A percentile compares a stretch with the other conserved stretches of the same genome.
Evolutionary conservation across 1,140 invertebrate species (phyloP).

Genomic region (Zeugodacus cucurbitae): DNA sequence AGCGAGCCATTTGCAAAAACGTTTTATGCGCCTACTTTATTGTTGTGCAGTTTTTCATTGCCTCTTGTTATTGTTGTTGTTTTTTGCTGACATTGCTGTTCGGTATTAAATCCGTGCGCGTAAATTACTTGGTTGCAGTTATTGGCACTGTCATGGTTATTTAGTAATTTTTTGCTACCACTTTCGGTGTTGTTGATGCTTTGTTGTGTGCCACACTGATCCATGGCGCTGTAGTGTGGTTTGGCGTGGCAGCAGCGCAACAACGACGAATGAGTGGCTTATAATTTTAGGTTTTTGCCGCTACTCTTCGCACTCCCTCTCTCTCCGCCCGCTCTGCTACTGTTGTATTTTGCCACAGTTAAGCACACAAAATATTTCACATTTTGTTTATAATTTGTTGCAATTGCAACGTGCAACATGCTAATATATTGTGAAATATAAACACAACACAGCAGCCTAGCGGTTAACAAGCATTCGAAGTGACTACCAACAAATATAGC

Average conservation of each 20-base stretch:
- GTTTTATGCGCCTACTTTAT: conserved; percentile 16
- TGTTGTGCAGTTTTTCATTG: neutral
- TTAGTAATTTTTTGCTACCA: neutral
- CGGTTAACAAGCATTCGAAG: neutral
- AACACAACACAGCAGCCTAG: neutral
- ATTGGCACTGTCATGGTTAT: conserved; percentile 23
- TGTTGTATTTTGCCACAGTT: conserved; percentile 1
- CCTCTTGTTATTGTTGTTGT: neutral
- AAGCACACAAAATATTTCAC: conserved; percentile 34
- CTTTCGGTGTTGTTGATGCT: neutral
- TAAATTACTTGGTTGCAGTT: conserved; percentile 27
- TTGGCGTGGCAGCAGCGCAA: neutral
- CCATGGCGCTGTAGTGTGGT: neutral
- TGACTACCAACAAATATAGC: neutral
- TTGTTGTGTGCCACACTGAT: neutral
- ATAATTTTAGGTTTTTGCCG: conserved; percentile 27
- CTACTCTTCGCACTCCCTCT: neutral
- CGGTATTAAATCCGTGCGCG: conserved; percentile 11
- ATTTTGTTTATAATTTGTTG: conserved; percentile 38
- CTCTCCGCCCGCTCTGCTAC: neutral
- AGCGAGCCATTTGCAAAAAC: neutral
- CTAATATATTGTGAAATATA: neutral
- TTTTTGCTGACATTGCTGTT: neutral
- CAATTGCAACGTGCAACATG: conserved; percentile 6
- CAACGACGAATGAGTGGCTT: conserved; percentile 30